Conservation (phyloP, 2,113 vertebrate species). For the Recurvirostra avosetta region DNA sequence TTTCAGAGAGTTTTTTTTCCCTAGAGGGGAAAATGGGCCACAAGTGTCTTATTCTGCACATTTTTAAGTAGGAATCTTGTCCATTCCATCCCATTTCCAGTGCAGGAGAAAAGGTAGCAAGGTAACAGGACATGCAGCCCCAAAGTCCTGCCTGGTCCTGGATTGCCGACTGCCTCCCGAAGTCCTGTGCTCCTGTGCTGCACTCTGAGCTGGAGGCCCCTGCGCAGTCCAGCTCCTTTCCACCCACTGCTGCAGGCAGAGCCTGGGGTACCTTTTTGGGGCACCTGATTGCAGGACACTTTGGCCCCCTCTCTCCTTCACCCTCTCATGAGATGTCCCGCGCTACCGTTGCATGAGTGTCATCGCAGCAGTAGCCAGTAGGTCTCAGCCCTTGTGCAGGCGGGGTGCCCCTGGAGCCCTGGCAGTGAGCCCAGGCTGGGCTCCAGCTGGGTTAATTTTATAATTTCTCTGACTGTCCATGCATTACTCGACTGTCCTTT, state of each 20-base stretch:
- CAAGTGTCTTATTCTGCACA: background rate
- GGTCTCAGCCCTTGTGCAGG: background rate
- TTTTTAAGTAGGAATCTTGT: background rate
- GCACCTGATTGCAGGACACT: background rate
- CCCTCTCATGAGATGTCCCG: background rate
- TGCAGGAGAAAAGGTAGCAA: background rate
- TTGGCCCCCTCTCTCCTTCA: background rate
- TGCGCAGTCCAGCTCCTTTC: background rate
- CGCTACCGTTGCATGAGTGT: rapidly evolving
- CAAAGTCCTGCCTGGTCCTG: background rate
- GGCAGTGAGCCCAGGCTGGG: background rate
- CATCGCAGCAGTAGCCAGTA: rapidly evolving
- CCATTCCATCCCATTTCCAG: rapidly evolving
- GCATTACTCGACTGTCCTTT: background rate
- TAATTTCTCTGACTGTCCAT: background rate
- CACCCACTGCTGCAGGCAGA: rapidly evolving
- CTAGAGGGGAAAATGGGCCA: background rate
- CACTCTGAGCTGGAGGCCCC: rapidly evolving
- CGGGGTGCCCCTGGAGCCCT: background rate
- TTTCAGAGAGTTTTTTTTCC: background rate
- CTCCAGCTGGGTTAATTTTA: background rate
- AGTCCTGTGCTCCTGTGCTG: rapidly evolving
- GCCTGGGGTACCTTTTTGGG: background rate
- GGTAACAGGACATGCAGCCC: background rate
- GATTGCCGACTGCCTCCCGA: rapidly evolving